These are phyloP conservation scores for Matsumurasca onukii DNA, from an alignment of 1,140 invertebrate species.

Conservation along the genomic window DNA sequence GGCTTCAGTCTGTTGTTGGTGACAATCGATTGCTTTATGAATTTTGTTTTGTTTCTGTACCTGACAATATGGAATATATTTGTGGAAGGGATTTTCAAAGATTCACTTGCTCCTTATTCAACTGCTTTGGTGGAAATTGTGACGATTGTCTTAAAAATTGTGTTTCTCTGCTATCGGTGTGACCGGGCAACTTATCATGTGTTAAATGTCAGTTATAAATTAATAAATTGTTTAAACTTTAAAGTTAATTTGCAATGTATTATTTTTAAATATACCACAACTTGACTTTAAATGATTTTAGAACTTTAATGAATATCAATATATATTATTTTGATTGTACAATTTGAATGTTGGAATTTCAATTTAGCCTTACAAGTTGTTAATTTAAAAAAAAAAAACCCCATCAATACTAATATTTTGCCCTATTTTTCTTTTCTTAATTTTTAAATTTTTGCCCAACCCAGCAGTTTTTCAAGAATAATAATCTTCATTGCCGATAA, in stretches of 20 bases:
- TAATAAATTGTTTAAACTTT: background rate
- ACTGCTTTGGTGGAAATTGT: conserved; percentile 4
- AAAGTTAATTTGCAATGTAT: background rate
- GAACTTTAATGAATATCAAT: no score
- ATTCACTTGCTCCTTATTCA: background rate
- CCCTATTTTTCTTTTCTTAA: no score
- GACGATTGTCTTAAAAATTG: conserved; percentile 19
- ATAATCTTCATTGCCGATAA: no score
- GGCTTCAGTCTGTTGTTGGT: conserved; percentile 15
- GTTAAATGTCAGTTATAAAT: background rate
- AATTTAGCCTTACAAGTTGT: no score
- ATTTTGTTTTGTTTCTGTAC: conserved; percentile 26
- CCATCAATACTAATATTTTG: no score
- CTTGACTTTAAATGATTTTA: no score
- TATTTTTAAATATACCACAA: background rate
- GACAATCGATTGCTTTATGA: conserved; percentile 10
- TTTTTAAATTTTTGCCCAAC: no score
- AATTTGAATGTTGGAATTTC: no score
- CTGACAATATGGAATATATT: conserved; percentile 7
- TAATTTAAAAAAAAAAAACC: no score
- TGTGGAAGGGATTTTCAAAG: conserved; percentile 8
- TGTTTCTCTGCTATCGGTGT: conserved; percentile 21
- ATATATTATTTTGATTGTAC: no score
- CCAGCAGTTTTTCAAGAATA: no score
- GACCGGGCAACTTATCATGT: background rate